These are phyloP conservation scores for Bostrychus sinensis DNA, from an alignment of 2,113 vertebrate genomes.

Conservation along the genomic window DNA sequence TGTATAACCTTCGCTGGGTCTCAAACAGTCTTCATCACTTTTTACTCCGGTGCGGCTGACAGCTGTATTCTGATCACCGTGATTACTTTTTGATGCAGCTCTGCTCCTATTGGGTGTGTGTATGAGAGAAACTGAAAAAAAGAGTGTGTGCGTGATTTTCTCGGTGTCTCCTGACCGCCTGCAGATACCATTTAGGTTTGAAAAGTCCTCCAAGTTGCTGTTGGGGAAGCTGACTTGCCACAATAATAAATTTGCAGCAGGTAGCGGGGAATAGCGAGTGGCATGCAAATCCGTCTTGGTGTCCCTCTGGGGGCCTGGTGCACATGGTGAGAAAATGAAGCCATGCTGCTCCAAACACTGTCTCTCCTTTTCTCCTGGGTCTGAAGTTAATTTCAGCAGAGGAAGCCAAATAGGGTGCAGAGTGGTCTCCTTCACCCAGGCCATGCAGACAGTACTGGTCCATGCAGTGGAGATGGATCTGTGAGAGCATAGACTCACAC, in stretches of 20 bases:
- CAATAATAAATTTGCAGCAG: slow-evolving; percentile 82
- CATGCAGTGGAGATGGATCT: slow-evolving; percentile 74
- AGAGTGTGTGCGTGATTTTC: slow-evolving; percentile 51
- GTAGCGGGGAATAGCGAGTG: slow-evolving; percentile 75
- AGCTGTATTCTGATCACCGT: slow-evolving; percentile 74
- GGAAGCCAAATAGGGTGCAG: slow-evolving; percentile 61
- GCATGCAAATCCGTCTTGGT: slow-evolving; percentile 83
- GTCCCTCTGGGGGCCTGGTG: slow-evolving; percentile 78
- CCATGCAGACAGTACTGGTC: slow-evolving; percentile 49
- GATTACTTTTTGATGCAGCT: slow-evolving; percentile 75
- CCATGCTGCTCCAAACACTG: slow-evolving; percentile 70
- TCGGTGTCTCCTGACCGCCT: slow-evolving; percentile 68
- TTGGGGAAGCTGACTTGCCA: slow-evolving; percentile 78
- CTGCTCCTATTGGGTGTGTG: slow-evolving; percentile 38
- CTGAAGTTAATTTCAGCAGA: slow-evolving; percentile 76
- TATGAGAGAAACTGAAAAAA: slow-evolving; percentile 1
- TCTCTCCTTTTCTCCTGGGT: slow-evolving; percentile 70
- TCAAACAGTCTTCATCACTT: slow-evolving; percentile 56
- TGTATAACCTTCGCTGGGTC: slow-evolving; percentile 46
- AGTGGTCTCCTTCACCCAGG: slow-evolving; percentile 58
- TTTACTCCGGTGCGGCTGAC: slow-evolving; percentile 56
- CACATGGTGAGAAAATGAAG: slow-evolving; percentile 76
- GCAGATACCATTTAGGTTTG: slow-evolving; percentile 75
- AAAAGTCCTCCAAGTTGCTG: slow-evolving; percentile 76
- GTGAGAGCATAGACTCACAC: slow-evolving; percentile 79